A percentile compares a stretch with the other conserved stretches of the same genome.
phyloP scores from a whole-genome alignment of 1,140 invertebrate species.

The Macrobrachium rosenbergii region DNA sequence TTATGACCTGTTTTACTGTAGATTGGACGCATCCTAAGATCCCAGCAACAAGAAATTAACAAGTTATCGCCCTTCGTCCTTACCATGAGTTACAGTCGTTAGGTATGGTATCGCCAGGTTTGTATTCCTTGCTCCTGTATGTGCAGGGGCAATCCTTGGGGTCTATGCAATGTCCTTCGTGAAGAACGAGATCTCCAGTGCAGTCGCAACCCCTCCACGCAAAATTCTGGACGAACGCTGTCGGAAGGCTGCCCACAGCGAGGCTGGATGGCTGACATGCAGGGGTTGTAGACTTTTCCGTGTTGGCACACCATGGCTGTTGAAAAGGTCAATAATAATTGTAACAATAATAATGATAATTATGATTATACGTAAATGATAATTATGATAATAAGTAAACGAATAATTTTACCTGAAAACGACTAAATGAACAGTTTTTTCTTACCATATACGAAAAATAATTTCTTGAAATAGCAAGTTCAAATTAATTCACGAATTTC shows the following conservation, averaged over 20 bases:
- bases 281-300: constrained; percentile 80
- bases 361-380: constrained; percentile 9
- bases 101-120: constrained; percentile 79
- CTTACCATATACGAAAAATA: neutral
- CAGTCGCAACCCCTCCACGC: constrained; percentile 93
- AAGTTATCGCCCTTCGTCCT: constrained; percentile 58
- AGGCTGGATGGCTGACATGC: constrained; percentile 75
- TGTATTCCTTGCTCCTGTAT: constrained; percentile 81
- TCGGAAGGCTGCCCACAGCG: constrained; percentile 72
- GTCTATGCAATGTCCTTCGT: constrained; percentile 82
- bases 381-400: neutral
- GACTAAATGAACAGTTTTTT: too few species aligned
- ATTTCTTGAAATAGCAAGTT: too few species aligned
- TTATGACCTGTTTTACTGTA: too few species aligned
- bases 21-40: too few species aligned
- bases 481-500: neutral
- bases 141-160: constrained; percentile 82
- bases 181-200: constrained; percentile 81
- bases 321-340: constrained; percentile 62
- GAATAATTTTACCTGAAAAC: too few species aligned
- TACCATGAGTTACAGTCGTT: constrained; percentile 90
- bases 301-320: constrained; percentile 79
- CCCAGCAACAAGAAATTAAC: too few species aligned
- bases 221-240: constrained; percentile 72
- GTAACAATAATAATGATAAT: constrained; percentile 5